These are phyloP conservation scores for Crenichthys baileyi DNA, from an alignment of 2,797 vertebrate genomes.

Conservation along the genomic window DNA sequence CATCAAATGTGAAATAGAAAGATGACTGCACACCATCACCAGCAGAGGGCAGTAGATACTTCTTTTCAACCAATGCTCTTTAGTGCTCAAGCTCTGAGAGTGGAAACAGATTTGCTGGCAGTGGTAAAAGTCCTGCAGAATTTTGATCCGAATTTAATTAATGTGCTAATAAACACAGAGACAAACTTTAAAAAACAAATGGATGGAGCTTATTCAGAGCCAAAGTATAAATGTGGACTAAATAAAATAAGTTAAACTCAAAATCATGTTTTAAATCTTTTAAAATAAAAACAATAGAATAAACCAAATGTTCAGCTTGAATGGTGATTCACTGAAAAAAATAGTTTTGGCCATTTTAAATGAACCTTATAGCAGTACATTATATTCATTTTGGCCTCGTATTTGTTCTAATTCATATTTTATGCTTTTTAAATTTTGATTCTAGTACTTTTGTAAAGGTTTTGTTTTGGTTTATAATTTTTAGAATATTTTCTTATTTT, in stretches of 20 bases:
- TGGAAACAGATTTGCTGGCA: too few species aligned
- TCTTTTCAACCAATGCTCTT: not conserved
- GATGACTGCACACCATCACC: slow-evolving; percentile 6
- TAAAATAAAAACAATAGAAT: not conserved
- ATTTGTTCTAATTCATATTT: not conserved
- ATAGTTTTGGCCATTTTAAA: not conserved
- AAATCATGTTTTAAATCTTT: too few species aligned
- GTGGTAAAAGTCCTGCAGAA: not conserved
- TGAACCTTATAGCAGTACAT: not conserved
- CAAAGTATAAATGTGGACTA: not conserved
- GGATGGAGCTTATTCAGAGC: not conserved
- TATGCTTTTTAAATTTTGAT: not conserved
- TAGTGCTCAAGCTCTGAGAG: too few species aligned
- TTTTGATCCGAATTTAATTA: not conserved
- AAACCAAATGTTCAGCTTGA: not conserved
- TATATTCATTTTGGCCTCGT: not conserved
- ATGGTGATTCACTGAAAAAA: too few species aligned
- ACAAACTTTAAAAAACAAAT: not conserved
- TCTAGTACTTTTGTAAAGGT: too few species aligned
- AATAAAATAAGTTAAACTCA: not conserved
- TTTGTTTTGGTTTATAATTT: not conserved
- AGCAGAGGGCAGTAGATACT: slow-evolving; percentile 54
- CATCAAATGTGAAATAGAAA: not conserved
- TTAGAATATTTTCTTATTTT: not conserved
- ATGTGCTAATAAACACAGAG: not conserved